Conservation (phyloP, 2,797 vertebrate species). For the Microctenopoma lineatum region DNA sequence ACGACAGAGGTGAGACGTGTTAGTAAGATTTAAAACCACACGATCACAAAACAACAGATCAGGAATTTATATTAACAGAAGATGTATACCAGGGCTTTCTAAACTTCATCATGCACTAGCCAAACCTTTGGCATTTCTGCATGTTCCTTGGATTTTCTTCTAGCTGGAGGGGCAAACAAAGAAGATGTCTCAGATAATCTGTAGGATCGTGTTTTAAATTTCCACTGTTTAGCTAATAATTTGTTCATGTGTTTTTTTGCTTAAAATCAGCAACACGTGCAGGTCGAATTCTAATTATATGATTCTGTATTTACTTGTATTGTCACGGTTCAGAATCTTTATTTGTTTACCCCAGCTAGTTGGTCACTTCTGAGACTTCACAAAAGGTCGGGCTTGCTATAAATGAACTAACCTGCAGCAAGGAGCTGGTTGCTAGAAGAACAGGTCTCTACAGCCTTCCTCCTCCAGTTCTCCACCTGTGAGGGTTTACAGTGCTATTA, state of each 20-base stretch:
- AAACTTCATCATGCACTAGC: slow-evolving; percentile 84
- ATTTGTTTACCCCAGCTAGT: slow-evolving; percentile 84
- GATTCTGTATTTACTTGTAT: slow-evolving; percentile 18
- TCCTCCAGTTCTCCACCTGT: slow-evolving; percentile 90
- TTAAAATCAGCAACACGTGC: slow-evolving; percentile 34
- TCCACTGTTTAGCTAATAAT: slow-evolving; percentile 31
- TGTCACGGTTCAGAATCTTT: slow-evolving; percentile 67
- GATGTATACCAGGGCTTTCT: slow-evolving; percentile 79
- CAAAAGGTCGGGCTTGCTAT: slow-evolving; percentile 2
- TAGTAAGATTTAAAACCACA: slow-evolving; percentile 47
- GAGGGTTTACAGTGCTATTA: slow-evolving; percentile 8
- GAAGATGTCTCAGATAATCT: slow-evolving; percentile 79
- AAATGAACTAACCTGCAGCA: slow-evolving; percentile 85
- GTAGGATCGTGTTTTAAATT: slow-evolving; percentile 50
- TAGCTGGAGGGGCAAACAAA: slow-evolving; percentile 87
- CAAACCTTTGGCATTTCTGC: slow-evolving; percentile 80
- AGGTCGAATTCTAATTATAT: slow-evolving; percentile 31
- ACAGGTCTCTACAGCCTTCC: slow-evolving; percentile 87
- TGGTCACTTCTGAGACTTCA: slow-evolving; percentile 34
- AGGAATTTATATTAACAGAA: slow-evolving; percentile 18
- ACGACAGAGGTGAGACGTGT: slow-evolving; percentile 40
- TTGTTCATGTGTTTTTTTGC: slow-evolving; percentile 36
- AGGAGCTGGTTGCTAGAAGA: slow-evolving; percentile 88
- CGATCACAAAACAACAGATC: slow-evolving; percentile 42
- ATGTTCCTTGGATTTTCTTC: slow-evolving; percentile 84